Percentiles rank a stretch among this genome's conserved stretches.
These are phyloP conservation scores for Fragum sueziense DNA, from an alignment of 2,888 invertebrate genomes.

Conservation along the genomic window DNA sequence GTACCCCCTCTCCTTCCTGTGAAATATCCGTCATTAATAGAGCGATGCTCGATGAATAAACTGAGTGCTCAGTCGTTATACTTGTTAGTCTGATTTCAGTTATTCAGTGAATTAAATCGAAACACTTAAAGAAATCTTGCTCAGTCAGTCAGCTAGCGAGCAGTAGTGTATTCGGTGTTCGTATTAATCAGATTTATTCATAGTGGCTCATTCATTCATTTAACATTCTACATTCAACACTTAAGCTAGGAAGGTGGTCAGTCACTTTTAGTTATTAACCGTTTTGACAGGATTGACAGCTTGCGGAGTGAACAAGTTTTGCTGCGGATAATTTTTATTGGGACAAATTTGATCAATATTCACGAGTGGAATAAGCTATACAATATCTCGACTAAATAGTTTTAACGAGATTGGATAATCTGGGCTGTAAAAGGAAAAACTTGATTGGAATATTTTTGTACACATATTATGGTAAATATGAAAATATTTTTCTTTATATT, in stretches of 20 bases:
- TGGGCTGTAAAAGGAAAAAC: background rate
- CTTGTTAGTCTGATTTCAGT: background rate
- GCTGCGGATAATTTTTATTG: background rate
- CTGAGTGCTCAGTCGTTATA: background rate
- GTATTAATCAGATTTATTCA: background rate
- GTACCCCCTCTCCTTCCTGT: constrained; percentile 19
- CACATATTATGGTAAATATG: constrained; percentile 21
- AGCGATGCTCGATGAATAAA: constrained; percentile 25
- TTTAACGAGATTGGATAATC: constrained; percentile 12
- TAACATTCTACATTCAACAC: background rate
- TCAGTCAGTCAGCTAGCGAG: too few relatives aligned
- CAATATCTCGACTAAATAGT: background rate
- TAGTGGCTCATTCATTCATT: background rate
- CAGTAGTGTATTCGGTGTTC: too few relatives aligned
- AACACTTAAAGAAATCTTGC: background rate
- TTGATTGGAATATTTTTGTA: constrained; percentile 14
- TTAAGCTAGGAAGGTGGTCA: background rate
- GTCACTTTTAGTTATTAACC: background rate
- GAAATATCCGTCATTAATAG: constrained; percentile 22
- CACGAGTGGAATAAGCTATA: background rate
- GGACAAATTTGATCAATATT: background rate
- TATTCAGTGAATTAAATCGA: constrained; percentile 7
- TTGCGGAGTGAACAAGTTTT: background rate
- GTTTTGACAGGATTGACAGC: constrained; percentile 4
- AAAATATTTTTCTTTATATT: background rate